Evolutionary conservation across 2,888 invertebrate genomes (phyloP), one percentile per base, ranked within the genome.

Genomic region (Lochmaea capreae): DNA sequence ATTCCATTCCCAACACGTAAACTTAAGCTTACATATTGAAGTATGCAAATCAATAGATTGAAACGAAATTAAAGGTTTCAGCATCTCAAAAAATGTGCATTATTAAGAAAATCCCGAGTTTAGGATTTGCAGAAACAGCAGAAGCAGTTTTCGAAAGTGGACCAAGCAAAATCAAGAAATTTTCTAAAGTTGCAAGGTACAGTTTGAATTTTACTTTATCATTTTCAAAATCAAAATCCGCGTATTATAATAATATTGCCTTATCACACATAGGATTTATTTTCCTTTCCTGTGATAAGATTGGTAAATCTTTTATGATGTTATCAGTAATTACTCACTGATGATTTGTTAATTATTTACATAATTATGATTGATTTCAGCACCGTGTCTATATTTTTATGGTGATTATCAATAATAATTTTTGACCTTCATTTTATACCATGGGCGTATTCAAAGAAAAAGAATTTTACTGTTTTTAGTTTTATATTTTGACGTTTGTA

Each of bases 41-140:
- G 12, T 49, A 49, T 42, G 39, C n/a, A 16, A 18, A 59, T 16
- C 18, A 33, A 67, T 22, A 26, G 11, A 52, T 62, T 65, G 42
- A 67, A 57, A 67, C n/a, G 42, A 68, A 66, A 43, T 87, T 87
- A 49, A 85, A 95, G 95, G 94, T 95, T 4, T 89, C 89, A 86
- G 94, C 94, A 73, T 93, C 95, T 1, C 94, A 95, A 85, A 89
- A 92, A 82, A 90, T 95, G 66, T 94, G 94, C 82, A 89, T 89
- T 58, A 90, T 92, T 74, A 90, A 91, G 0, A 92, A 92, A 84
- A 90, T 91, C 57, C 93, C 94, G 0, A 90, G 91, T n/a, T 88
- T 97, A 87, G 94, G 94, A 65, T 97, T 95, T 85, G 93, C 96
- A 0, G 93, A 94, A 84, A 96, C 96, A 0, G 95, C 95, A 14